Percentiles rank a stretch among this genome's conserved stretches.
These are phyloP conservation scores for Opisthograptis luteolata DNA, from an alignment of 2,888 invertebrate genomes.

Conservation along the genomic window DNA sequence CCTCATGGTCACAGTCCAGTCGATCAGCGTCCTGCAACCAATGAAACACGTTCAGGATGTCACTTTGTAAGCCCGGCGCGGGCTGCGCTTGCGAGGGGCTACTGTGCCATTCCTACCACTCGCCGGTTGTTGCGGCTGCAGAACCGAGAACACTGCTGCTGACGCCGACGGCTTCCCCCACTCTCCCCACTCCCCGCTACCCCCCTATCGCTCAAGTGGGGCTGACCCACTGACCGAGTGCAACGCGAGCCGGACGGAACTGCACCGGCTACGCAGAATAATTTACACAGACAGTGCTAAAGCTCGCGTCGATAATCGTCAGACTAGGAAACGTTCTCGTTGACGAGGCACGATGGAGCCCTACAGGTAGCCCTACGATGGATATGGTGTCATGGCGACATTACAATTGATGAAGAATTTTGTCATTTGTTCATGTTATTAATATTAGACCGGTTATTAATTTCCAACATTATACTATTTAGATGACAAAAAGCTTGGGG, in stretches of 20 bases:
- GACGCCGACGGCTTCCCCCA: conserved; percentile 36
- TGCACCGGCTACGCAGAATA: conserved; percentile 54
- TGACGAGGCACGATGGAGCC: background rate
- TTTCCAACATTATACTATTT: too few species aligned
- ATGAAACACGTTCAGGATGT: conserved; percentile 68
- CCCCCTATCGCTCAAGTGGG: conserved; percentile 43
- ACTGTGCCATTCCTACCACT: conserved; percentile 43
- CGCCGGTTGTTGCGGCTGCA: conserved; percentile 41
- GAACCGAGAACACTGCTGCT: conserved; percentile 35
- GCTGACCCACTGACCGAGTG: conserved; percentile 82
- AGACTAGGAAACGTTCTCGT: background rate
- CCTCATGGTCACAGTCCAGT: conserved; percentile 79
- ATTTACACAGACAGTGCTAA: conserved; percentile 13
- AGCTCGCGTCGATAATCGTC: conserved; percentile 3
- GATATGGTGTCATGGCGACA: too few species aligned
- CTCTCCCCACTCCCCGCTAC: conserved; percentile 26
- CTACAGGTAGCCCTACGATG: too few species aligned
- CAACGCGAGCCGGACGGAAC: conserved; percentile 70
- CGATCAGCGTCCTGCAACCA: conserved; percentile 76
- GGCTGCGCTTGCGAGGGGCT: conserved; percentile 57
- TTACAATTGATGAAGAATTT: too few species aligned
- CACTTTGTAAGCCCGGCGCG: conserved; percentile 55
- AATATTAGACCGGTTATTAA: too few species aligned
- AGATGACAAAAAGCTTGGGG: too few species aligned
- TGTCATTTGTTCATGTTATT: too few species aligned